Conservation (phyloP, 2,113 vertebrate species). For the Apodemus sylvaticus region DNA sequence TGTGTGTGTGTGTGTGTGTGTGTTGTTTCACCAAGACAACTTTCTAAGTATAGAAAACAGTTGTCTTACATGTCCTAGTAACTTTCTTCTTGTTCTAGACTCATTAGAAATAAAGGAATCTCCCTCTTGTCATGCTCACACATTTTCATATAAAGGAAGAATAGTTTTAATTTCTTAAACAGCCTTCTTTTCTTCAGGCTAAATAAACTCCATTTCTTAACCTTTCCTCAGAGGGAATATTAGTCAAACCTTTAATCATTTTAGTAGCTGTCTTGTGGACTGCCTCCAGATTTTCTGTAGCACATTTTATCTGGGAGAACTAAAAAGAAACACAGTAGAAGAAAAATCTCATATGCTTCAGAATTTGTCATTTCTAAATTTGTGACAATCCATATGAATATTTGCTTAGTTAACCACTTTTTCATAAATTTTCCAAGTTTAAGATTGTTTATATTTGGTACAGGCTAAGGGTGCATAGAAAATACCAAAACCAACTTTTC, state of each 20-base stretch:
- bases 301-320: conserved; percentile 55
- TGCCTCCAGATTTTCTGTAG: conserved; percentile 64
- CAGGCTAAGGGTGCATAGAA: neutral
- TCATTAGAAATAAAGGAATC: conserved; percentile 53
- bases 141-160: conserved; percentile 60
- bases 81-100: conserved; percentile 27
- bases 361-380: conserved; percentile 59
- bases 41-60: neutral
- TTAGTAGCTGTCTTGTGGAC: conserved; percentile 72
- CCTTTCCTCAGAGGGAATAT: conserved; percentile 74
- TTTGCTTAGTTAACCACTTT: conserved; percentile 29
- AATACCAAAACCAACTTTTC: neutral
- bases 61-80: neutral
- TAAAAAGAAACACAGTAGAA: conserved; percentile 36
- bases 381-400: conserved; percentile 48
- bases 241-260: conserved; percentile 80
- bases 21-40: neutral
- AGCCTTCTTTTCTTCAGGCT: conserved; percentile 68
- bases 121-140: conserved; percentile 53
- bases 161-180: conserved; percentile 68
- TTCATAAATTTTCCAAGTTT: conserved; percentile 29
- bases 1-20: neutral
- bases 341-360: conserved; percentile 55
- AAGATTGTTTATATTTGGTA: neutral
- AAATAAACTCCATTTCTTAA: conserved; percentile 74